A percentile compares a stretch with the other conserved stretches of the same genome.
These are phyloP conservation scores for Bombus fervidus DNA, from an alignment of 1,140 invertebrate species.

Conservation along the genomic window DNA sequence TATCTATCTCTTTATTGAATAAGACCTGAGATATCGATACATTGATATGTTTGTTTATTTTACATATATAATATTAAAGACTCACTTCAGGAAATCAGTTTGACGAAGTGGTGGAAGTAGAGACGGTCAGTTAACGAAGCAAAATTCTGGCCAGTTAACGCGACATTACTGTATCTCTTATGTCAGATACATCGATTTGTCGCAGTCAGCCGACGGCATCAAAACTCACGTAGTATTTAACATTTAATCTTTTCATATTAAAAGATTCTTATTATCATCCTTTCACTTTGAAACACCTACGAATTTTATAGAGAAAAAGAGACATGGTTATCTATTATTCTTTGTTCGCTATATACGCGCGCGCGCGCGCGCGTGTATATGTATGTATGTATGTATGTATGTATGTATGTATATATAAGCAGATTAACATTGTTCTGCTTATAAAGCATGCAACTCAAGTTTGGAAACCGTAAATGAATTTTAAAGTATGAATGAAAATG, in stretches of 20 bases:
- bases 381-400: background rate
- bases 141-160: background rate
- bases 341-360: background rate
- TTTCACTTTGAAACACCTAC: background rate
- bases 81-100: background rate
- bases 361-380: too few relatives aligned
- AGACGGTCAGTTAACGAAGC: background rate
- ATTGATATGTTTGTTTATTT: background rate
- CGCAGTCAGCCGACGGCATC: background rate
- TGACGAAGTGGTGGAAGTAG: background rate
- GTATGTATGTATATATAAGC: too few relatives aligned
- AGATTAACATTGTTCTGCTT: background rate
- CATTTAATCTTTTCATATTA: background rate
- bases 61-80: background rate
- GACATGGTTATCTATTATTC: background rate
- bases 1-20: background rate
- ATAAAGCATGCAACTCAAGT: background rate
- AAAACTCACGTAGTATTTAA: background rate
- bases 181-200: conserved; percentile 39
- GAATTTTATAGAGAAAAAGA: background rate
- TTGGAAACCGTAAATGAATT: background rate
- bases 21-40: background rate
- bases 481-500: conserved; percentile 7
- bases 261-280: background rate
- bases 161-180: background rate